Evolutionary conservation across 1,140 invertebrate species (phyloP), one percentile per base, ranked within the genome.

Genomic region (Eubasilissa regina): DNA sequence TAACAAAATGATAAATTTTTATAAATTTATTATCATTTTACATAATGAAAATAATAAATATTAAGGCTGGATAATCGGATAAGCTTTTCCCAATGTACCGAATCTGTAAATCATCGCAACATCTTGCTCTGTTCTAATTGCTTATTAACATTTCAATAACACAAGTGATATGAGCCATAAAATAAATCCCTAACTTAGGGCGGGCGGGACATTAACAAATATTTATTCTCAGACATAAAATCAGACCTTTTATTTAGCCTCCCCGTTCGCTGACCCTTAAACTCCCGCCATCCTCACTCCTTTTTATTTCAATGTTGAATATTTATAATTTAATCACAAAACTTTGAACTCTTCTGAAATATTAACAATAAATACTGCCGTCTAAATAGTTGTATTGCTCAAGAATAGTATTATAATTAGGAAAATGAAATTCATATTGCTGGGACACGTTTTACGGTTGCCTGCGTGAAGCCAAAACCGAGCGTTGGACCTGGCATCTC

Each of bases 191-290:
- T 44, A 53, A 51, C 47, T 55, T 73, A 9, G 47, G 47, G 68
- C 68, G 45, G 53, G 68, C 19, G 68, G 68, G 68, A n/a, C 55
- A 58, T 72, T 72, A 58, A 56, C 66, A 78, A 78, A 78, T 78
- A 78, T 78, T 78, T 78, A 78, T 78, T 64, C 53, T 72, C 66
- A 78, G 73, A 62, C 73, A 75, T 74, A 74, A 75, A 75, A 75
- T 75, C 73, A 75, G 66, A 78, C 77, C 77, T 72, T 78, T 78
- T 78, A 78, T 78, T 72, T 78, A 78, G 35, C 25, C 64, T n/a
- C 48, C 35, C 64, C 44, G 75, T 64, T 47, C 60, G 17, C 44
- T 48, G 77, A 72, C 51, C 77, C 66, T 78, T 78, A 70, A 72
- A 66, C 66, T 77, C 13, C 74, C 19, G 56, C 11, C 12, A 68